phyloP scores from a whole-genome alignment of 2,797 vertebrate species.

The Sebastes diaconus region DNA sequence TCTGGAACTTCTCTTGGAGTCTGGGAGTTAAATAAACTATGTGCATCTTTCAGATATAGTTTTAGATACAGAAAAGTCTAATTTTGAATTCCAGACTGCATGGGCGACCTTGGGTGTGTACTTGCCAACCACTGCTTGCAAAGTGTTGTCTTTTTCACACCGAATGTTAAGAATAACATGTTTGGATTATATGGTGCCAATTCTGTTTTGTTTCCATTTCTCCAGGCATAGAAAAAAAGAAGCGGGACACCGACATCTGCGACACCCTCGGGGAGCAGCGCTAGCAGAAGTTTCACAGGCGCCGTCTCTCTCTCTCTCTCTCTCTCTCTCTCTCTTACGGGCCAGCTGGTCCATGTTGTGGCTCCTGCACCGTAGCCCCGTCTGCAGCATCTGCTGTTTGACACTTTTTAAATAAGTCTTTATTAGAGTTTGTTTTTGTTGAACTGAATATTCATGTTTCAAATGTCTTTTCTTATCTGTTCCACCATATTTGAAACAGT shows the following conservation, averaged over 20 bases:
- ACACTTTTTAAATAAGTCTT: not conserved
- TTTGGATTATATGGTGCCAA: not conserved
- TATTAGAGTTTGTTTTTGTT: not conserved
- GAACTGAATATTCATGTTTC: not conserved
- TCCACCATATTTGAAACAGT: not conserved
- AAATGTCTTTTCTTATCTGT: not conserved
- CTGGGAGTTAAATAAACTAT: not conserved
- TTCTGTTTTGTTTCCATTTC: slow-evolving; percentile 4
- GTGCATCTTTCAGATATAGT: not conserved
- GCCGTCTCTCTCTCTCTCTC: no score
- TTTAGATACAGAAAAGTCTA: no score
- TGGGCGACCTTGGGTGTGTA: not conserved
- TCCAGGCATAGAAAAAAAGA: not conserved
- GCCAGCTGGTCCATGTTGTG: not conserved
- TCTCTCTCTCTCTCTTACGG: not conserved
- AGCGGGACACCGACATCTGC: not conserved
- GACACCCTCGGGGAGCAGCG: not conserved
- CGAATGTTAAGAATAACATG: not conserved
- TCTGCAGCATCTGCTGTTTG: not conserved
- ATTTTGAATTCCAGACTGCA: no score
- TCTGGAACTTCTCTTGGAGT: not conserved
- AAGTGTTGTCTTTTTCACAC: not conserved
- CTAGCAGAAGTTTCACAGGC: not conserved
- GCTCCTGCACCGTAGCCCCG: not conserved
- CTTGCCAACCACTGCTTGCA: not conserved